Evolutionary conservation across 2,113 vertebrate species (phyloP), one percentile per base, ranked within the genome.

Genomic region (Psilopsiagon aymara): DNA sequence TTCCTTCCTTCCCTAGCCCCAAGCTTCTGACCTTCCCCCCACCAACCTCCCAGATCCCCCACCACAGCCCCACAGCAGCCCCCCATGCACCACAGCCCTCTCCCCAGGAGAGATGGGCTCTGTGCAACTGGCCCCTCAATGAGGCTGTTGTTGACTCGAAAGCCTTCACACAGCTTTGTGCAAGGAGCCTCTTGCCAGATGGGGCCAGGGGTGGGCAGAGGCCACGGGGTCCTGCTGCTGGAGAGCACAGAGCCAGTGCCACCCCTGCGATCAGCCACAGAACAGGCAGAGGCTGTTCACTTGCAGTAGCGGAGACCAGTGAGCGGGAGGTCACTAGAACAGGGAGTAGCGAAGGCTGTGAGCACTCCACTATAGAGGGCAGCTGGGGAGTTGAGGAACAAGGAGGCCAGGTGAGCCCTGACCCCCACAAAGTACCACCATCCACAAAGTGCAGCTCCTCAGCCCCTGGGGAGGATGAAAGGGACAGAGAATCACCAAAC

Each of bases 1-100:
- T 82, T 82, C 92, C 90, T 82, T 90, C 59, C 85, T 78, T 66
- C 60, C 82, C 37, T 17, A 85, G 63, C 39, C 70, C 63, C 63
- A 16, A 75, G 60, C 82, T 79, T 71, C 90, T 14, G 49, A 55
- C 16, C 63, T 39, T 73, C 84, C 79, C 90, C 88, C 86, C 80
- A 70, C 70, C 74, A 43, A 3, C 15, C 68, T 46, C 68, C 43
- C 70, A 85, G 51, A 39, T 21, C 18, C 69, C 27, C n/a, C 1
- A 0, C 23, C 3, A 33, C 37, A 90, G 47, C 35, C 35, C n/a
- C n/a, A 16, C 14, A 37, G 33, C n/a, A 37, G 59, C 37, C 46
- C 71, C 24, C 59, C 10, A 21, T 12, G 12, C 33, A 4, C 39
- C 44, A 7, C 37, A 51, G 52, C 78, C 62, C 70, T 52, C 7